Percentiles rank a stretch among this genome's conserved stretches.
phyloP scores from a whole-genome alignment of 1,140 invertebrate species.

The Drosophila triauraria region DNA sequence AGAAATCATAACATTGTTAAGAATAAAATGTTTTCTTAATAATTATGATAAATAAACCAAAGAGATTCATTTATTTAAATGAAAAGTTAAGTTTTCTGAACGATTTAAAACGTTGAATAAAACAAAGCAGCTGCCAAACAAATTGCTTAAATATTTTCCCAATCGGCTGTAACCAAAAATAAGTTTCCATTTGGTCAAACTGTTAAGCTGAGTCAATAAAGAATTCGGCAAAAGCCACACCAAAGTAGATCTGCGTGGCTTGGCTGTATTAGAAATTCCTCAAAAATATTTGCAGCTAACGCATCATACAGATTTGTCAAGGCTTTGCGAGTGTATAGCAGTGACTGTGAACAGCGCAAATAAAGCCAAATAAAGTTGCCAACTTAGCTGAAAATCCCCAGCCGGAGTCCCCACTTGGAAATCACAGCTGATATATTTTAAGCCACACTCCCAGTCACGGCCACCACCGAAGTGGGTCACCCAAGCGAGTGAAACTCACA shows the following conservation, averaged over 20 bases:
- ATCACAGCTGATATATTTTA: conserved; percentile 25
- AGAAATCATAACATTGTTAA: too few relatives aligned
- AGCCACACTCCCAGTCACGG: conserved; percentile 16
- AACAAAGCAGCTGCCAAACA: neutral
- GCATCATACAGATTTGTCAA: neutral
- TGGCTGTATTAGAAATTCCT: neutral
- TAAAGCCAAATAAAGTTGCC: conserved; percentile 2
- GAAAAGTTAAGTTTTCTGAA: too few relatives aligned
- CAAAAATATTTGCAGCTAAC: conserved; percentile 7
- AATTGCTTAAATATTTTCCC: neutral
- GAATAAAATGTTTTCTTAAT: too few relatives aligned
- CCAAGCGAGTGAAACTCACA: conserved; percentile 24
- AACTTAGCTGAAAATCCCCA: conserved; percentile 6
- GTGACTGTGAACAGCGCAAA: neutral
- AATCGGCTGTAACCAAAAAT: too few relatives aligned
- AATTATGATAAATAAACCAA: neutral
- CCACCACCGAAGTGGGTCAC: conserved; percentile 31
- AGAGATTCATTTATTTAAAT: neutral
- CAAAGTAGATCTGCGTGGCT: neutral
- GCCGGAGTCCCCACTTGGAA: neutral
- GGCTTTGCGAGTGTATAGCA: neutral
- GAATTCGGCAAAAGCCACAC: neutral
- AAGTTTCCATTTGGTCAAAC: neutral
- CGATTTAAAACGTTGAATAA: too few relatives aligned
- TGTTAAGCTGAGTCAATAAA: neutral